Evolutionary conservation across 2,888 invertebrate species (phyloP).

Genomic region (Callyntrura sp.): DNA sequence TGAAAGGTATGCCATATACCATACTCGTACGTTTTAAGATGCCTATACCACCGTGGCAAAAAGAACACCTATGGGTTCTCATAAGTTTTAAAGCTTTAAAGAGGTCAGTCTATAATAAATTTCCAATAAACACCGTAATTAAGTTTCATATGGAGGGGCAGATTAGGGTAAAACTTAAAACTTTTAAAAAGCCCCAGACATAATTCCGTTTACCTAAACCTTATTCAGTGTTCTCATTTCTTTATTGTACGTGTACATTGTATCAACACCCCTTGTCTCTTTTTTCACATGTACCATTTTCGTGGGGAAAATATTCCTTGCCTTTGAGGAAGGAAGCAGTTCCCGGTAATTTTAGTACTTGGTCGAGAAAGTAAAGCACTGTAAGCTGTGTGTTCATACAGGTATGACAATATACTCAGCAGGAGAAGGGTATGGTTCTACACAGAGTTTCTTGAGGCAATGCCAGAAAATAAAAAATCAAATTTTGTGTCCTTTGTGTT

Average conservation of each 20-base stretch:
- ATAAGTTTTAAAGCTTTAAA: conserved; percentile 35
- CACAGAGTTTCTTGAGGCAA: too few species aligned
- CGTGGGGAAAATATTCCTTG: too few species aligned
- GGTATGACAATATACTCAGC: too few species aligned
- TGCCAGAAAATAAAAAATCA: too few species aligned
- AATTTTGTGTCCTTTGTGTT: too few species aligned
- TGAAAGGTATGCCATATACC: not conserved
- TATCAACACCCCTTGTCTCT: not conserved
- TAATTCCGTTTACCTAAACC: not conserved
- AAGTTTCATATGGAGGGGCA: conserved; percentile 59
- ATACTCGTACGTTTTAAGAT: not conserved
- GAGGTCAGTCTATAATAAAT: conserved; percentile 65
- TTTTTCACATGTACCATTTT: too few species aligned
- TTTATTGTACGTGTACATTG: not conserved
- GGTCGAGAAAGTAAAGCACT: too few species aligned
- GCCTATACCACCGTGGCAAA: not conserved
- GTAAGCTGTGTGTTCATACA: too few species aligned
- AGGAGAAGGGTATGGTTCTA: too few species aligned
- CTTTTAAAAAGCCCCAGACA: conserved; percentile 54
- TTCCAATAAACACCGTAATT: conserved; percentile 73
- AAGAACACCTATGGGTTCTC: not conserved
- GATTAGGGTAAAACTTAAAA: conserved; percentile 13
- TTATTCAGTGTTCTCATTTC: not conserved
- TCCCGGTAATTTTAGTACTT: too few species aligned
- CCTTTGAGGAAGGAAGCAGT: too few species aligned